phyloP scores from a whole-genome alignment of 1,140 invertebrate species.

The Drosophila burlai region DNA sequence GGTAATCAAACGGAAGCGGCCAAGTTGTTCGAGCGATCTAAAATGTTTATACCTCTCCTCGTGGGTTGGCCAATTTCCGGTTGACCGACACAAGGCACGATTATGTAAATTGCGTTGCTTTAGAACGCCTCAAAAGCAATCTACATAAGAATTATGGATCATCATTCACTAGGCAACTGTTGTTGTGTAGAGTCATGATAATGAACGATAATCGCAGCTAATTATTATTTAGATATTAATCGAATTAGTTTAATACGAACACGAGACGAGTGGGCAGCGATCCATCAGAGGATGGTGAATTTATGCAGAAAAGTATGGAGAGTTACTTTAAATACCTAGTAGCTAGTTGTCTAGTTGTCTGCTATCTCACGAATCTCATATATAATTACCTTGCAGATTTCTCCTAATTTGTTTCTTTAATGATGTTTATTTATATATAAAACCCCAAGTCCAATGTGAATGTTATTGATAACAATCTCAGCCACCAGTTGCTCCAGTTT shows the following conservation, averaged over 20 bases:
- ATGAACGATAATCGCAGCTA: slow-evolving; percentile 31
- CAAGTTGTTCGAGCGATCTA: slow-evolving; percentile 44
- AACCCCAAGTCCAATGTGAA: not conserved
- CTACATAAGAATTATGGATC: slow-evolving; percentile 42
- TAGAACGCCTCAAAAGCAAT: slow-evolving; percentile 42
- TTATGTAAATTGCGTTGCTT: slow-evolving; percentile 49
- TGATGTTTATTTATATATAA: not conserved
- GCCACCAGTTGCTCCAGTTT: slow-evolving; percentile 26
- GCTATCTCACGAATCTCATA: not conserved
- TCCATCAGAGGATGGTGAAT: not conserved
- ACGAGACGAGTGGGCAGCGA: not conserved
- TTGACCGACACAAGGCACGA: slow-evolving; percentile 36
- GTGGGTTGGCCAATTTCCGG: slow-evolving; percentile 72
- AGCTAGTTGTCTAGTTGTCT: fast-evolving
- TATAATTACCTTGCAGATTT: not conserved
- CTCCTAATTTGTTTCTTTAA: slow-evolving; percentile 4
- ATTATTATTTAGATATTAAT: slow-evolving; percentile 26
- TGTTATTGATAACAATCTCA: not conserved
- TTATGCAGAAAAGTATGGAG: not conserved
- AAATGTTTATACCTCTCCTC: slow-evolving; percentile 30
- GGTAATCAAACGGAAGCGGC: slow-evolving; percentile 74
- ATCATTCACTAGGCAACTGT: slow-evolving; percentile 37
- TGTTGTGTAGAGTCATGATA: slow-evolving; percentile 27
- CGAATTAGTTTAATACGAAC: slow-evolving; percentile 14
- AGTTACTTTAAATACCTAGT: not conserved